Percentiles rank a stretch among this genome's conserved stretches.
phyloP scores from a whole-genome alignment of 2,797 vertebrate species.

The Scolopax rusticola region DNA sequence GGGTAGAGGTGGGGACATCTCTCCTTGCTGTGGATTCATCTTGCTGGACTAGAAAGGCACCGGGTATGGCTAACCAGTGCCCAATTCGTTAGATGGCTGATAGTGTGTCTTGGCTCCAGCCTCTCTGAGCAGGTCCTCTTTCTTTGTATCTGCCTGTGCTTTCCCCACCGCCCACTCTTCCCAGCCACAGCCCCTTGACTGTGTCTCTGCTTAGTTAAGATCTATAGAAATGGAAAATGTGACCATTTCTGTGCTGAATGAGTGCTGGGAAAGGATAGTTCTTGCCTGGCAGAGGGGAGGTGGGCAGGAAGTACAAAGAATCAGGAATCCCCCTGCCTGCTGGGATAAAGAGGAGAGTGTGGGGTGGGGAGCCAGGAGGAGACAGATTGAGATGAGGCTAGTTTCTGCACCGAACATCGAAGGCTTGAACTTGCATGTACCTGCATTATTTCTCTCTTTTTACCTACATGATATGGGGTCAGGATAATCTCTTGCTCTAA shows the following conservation, averaged over 20 bases:
- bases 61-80: background rate
- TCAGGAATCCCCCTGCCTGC: background rate
- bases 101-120: fast-evolving
- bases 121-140: background rate
- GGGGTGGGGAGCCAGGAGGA: background rate
- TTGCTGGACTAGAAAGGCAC: background rate
- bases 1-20: background rate
- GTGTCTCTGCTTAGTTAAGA: background rate
- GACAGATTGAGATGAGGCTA: background rate
- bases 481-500: slow-evolving; percentile 71
- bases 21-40: background rate
- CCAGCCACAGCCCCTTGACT: background rate
- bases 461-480: slow-evolving; percentile 45
- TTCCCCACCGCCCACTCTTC: background rate
- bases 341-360: background rate
- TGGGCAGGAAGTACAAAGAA: background rate
- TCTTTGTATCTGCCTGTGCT: background rate
- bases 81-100: background rate
- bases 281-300: background rate
- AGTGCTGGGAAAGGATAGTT: background rate
- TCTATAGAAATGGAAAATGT: background rate
- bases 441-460: slow-evolving; percentile 34
- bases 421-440: background rate
- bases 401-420: background rate
- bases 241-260: background rate